phyloP scores from a whole-genome alignment of 2,888 invertebrate genomes.

The Himalopsyche tibetana region DNA sequence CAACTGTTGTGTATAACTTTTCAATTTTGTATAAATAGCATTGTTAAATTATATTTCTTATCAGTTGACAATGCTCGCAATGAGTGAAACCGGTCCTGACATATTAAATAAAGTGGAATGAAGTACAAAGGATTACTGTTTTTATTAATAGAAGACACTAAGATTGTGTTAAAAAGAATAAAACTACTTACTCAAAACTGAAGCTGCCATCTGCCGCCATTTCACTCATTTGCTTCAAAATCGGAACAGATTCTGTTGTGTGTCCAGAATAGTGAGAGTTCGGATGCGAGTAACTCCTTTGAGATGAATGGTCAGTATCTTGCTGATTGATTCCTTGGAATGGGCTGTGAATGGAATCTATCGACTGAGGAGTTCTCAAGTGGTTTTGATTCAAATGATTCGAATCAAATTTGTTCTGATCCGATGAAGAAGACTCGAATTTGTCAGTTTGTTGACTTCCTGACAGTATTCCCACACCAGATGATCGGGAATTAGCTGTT shows the following conservation, averaged over 20 bases:
- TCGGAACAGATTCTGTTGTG: slow-evolving; percentile 76
- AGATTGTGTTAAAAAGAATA: background rate
- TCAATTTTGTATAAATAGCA: too few species aligned
- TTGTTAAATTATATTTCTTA: too few species aligned
- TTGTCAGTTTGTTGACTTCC: background rate
- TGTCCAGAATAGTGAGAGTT: slow-evolving; percentile 68
- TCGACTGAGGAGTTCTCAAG: background rate
- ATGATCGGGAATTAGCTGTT: background rate
- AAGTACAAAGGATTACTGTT: too few species aligned
- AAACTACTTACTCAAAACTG: slow-evolving; percentile 76
- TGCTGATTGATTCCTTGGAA: background rate
- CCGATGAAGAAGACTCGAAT: background rate
- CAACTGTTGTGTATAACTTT: too few species aligned
- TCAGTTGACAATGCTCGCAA: too few species aligned
- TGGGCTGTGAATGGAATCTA: background rate
- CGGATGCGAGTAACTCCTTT: background rate
- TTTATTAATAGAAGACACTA: too few species aligned
- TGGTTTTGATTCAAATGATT: background rate
- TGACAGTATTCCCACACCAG: background rate
- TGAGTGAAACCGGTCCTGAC: too few species aligned
- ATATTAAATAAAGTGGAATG: too few species aligned
- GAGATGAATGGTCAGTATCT: background rate
- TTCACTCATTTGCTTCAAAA: slow-evolving; percentile 76
- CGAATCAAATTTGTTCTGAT: background rate
- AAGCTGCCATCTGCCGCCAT: slow-evolving; percentile 78